Percentiles rank a stretch among this genome's conserved stretches.
These are phyloP conservation scores for Ammodytes dubius DNA, from an alignment of 2,113 vertebrate species.

Conservation along the genomic window DNA sequence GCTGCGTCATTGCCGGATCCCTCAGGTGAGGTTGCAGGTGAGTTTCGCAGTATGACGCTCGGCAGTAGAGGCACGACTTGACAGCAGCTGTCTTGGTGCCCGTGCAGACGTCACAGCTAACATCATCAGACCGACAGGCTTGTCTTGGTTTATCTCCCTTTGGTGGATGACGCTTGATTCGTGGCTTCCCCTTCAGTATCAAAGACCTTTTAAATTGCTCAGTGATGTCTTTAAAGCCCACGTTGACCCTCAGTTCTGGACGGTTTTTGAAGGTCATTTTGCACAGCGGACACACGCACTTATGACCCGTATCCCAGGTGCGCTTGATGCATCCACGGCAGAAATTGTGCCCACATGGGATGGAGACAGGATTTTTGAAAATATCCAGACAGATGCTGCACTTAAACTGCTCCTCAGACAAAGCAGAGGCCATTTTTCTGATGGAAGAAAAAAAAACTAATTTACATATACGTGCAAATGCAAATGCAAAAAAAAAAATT, in stretches of 20 bases:
- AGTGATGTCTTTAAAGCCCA: conserved; percentile 56
- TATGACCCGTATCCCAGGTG: conserved; percentile 52
- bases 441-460: background rate
- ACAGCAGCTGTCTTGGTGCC: background rate
- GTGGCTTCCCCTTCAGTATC: background rate
- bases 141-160: background rate
- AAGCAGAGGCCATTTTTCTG: conserved; percentile 47
- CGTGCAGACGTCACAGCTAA: conserved; percentile 87
- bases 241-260: conserved; percentile 63
- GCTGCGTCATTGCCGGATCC: conserved; percentile 86
- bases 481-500: no score
- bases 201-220: conserved; percentile 60
- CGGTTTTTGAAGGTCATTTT: conserved; percentile 54
- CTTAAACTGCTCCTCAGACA: conserved; percentile 61
- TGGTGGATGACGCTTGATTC: background rate
- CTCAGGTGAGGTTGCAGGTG: conserved; percentile 90
- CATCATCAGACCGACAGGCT: conserved; percentile 62
- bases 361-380: conserved; percentile 69
- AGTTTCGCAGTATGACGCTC: conserved; percentile 77
- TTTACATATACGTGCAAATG: background rate
- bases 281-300: conserved; percentile 68
- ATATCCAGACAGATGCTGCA: conserved; percentile 78
- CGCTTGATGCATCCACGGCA: conserved; percentile 70
- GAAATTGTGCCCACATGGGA: conserved; percentile 79
- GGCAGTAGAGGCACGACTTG: conserved; percentile 74